Base-by-base conservation (phyloP, 2,797 vertebrate species). In the Pseudochromis fuscus region DNA sequence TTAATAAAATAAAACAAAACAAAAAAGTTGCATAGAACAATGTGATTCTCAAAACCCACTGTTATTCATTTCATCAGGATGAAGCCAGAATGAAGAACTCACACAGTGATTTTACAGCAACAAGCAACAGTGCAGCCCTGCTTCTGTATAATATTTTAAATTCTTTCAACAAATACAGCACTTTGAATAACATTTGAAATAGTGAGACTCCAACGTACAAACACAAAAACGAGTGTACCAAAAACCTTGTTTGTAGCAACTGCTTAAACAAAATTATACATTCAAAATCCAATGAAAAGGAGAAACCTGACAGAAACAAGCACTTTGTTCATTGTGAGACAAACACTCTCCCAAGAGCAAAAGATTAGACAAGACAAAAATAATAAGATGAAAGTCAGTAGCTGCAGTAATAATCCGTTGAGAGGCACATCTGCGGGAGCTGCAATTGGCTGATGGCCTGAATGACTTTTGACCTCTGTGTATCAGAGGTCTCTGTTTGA, bases 1-100 rank as follows among this genome's bases (percentile, higher is more conserved):
- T 89, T 79, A 83, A 86, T 87, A 52, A 78, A 83, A 79, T 53
- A 67, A 75, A 86, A 84, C 10, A 61, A 67, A 21, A 73, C 80
- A 53, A 66, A 79, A 61, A 67, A 75, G 61, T 83, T 89, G 88
- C 88, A 91, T 87, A 92, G 79, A 79, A 70, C 16, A 65, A 28
- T 79, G 21, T 24, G n/a, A 35, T 35, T 81, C 45, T 68, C 19
- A 74, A 25, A 61, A 64, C 15, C 50, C 8, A 21, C 7, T 15
- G 33, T 60, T 57, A 45, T 28, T 63, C 1, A 40, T 72, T 33
- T 76, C 35, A 68, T 38, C 46, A 63, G n/a, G 21, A 3, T 51
- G 57, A 83, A 33, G 60, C 46, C 27, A 68, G n/a, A 40, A 44
- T 31, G 10, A 49, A 52, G 30, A 12, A 53, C 67, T 58, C 65